Percentiles rank a stretch among this genome's conserved stretches.
These are phyloP conservation scores for Allophyes oxyacanthae DNA, from an alignment of 2,888 invertebrate genomes.

Conservation along the genomic window DNA sequence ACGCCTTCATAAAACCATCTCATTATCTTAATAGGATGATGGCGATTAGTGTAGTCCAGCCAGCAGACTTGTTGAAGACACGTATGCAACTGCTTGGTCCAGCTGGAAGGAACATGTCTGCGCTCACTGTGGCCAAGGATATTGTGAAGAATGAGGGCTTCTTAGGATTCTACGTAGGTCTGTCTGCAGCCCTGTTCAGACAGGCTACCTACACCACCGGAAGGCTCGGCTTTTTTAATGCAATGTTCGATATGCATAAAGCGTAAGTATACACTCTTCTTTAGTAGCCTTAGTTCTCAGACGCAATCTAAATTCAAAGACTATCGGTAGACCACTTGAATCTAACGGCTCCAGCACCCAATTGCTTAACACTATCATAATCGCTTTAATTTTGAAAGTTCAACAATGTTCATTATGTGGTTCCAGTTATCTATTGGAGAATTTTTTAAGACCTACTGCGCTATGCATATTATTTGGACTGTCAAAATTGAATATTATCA, in stretches of 20 bases:
- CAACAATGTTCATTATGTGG: too few species aligned
- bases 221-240: constrained; percentile 96
- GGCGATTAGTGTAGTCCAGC: constrained; percentile 69
- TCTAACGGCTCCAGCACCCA: too few species aligned
- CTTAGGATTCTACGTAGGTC: constrained; percentile 95
- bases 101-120: constrained; percentile 89
- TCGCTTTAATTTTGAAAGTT: too few species aligned
- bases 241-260: constrained; percentile 90
- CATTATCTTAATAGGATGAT: constrained; percentile 65
- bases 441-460: too few species aligned
- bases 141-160: constrained; percentile 95
- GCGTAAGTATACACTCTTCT: constrained; percentile 15
- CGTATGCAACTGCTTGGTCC: constrained; percentile 87
- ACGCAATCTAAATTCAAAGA: too few species aligned
- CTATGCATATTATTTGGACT: too few species aligned
- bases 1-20: neutral
- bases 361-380: too few species aligned
- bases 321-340: too few species aligned
- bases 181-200: constrained; percentile 96
- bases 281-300: too few species aligned
- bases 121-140: constrained; percentile 91
- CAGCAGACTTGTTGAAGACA: constrained; percentile 72
- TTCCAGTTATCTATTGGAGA: too few species aligned
- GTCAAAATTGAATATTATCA: too few species aligned
- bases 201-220: constrained; percentile 99